A percentile compares a stretch with the other conserved stretches of the same genome.
Evolutionary conservation across 2,113 vertebrate species (phyloP).

Genomic region (Mus pahari): DNA sequence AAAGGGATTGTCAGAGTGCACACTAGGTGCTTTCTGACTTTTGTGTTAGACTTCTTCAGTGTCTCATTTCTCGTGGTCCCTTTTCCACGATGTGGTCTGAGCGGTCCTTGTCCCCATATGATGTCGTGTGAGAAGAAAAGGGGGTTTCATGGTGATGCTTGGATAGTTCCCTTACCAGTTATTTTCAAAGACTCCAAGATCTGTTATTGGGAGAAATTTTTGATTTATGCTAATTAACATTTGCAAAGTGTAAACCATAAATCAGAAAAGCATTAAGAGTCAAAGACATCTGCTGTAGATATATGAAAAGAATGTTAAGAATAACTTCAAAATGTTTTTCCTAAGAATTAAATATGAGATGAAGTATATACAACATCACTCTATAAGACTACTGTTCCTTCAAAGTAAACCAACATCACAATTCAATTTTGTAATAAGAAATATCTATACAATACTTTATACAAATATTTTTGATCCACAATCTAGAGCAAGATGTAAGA

Average conservation of each 20-base stretch:
- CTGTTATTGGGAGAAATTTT: constrained; percentile 30
- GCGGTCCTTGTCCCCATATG: constrained; percentile 6
- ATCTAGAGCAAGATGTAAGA: background rate
- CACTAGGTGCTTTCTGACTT: background rate
- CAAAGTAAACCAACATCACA: background rate
- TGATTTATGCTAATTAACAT: constrained; percentile 64
- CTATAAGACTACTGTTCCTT: background rate
- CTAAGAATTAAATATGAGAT: constrained; percentile 7
- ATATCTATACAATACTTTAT: background rate
- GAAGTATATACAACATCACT: background rate
- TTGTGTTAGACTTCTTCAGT: background rate
- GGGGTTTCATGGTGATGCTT: background rate
- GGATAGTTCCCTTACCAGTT: background rate
- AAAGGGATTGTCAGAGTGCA: constrained; percentile 2
- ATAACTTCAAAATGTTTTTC: constrained; percentile 10
- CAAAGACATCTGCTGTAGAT: background rate
- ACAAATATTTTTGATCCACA: constrained; percentile 3
- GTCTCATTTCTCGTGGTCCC: constrained; percentile 5
- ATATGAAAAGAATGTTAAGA: background rate
- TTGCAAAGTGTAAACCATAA: constrained; percentile 40
- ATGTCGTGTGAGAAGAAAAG: background rate
- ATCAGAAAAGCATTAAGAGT: constrained; percentile 17
- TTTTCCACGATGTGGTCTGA: constrained; percentile 16
- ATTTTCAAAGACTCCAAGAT: background rate
- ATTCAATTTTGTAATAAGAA: background rate